These are phyloP conservation scores for Aeoliscus strigatus DNA, from an alignment of 2,797 vertebrate species.

Conservation along the genomic window DNA sequence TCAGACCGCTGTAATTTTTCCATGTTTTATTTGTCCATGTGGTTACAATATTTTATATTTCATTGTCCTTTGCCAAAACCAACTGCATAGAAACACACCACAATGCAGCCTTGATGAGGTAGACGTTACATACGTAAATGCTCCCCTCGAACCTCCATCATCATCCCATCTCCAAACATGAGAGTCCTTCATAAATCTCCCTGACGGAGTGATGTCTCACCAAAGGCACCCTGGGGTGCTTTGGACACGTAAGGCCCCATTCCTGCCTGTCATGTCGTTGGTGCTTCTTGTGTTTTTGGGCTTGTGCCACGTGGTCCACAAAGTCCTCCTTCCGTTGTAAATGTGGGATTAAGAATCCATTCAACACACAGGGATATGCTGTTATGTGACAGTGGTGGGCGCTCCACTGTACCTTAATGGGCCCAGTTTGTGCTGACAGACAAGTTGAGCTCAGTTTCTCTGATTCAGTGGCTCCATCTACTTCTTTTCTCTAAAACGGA, in stretches of 20 bases:
- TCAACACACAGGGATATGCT: constrained; percentile 60
- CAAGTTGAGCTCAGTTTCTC: constrained; percentile 53
- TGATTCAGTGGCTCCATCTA: constrained; percentile 44
- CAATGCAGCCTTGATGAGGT: constrained; percentile 39
- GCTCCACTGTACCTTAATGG: constrained; percentile 57
- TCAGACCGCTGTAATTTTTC: constrained; percentile 48
- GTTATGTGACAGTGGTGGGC: constrained; percentile 52
- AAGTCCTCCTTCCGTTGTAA: constrained; percentile 51
- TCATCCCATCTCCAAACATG: constrained; percentile 31
- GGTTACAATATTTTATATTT: constrained; percentile 65
- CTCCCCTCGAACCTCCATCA: constrained; percentile 46
- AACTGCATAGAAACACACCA: constrained; percentile 47
- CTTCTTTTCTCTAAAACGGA: constrained; percentile 47
- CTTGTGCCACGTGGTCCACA: constrained; percentile 52
- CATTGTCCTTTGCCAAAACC: constrained; percentile 64
- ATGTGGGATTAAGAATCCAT: constrained; percentile 63
- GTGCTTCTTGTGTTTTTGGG: too few relatives aligned
- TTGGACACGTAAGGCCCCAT: constrained; percentile 5
- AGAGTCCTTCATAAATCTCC: constrained; percentile 50
- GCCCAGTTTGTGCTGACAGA: constrained; percentile 65
- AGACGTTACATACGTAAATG: constrained; percentile 32
- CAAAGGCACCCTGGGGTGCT: too few relatives aligned
- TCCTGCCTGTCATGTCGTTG: constrained; percentile 28
- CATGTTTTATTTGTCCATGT: constrained; percentile 49
- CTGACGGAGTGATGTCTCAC: constrained; percentile 40